phyloP scores from a whole-genome alignment of 2,888 invertebrate species.

The Enoplolaimus lenunculus region DNA sequence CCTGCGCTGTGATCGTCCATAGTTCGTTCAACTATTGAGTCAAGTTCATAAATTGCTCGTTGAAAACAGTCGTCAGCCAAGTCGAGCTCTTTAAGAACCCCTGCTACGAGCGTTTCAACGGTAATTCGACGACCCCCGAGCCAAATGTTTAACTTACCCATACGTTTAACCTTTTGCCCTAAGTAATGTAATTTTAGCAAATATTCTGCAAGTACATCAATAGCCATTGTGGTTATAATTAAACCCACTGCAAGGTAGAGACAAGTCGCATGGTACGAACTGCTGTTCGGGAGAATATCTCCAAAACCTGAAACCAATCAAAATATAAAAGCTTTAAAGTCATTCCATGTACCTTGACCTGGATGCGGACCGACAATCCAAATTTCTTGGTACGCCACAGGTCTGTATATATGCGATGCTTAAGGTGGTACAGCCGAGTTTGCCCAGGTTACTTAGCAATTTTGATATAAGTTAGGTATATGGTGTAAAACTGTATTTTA shows the following conservation, averaged over 20 bases:
- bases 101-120: conserved; percentile 8
- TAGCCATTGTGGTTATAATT: conserved; percentile 15
- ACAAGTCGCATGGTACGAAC: neutral
- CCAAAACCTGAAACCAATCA: neutral
- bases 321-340: neutral
- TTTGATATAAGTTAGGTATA: no score
- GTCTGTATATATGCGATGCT: no score
- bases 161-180: neutral
- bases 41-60: neutral
- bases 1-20: neutral
- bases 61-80: neutral
- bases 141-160: neutral
- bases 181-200: conserved; percentile 7
- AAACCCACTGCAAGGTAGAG: conserved; percentile 16
- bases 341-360: no score
- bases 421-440: no score
- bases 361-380: no score
- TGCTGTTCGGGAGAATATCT: neutral
- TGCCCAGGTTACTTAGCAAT: no score
- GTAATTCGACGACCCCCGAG: conserved; percentile 10
- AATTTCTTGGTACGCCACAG: no score
- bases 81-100: conserved; percentile 6
- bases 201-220: conserved; percentile 15
- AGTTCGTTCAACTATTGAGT: neutral
- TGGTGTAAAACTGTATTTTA: no score